phyloP scores from a whole-genome alignment of 35 echinoderm and acorn worm species.

The Ptychodera flava region DNA sequence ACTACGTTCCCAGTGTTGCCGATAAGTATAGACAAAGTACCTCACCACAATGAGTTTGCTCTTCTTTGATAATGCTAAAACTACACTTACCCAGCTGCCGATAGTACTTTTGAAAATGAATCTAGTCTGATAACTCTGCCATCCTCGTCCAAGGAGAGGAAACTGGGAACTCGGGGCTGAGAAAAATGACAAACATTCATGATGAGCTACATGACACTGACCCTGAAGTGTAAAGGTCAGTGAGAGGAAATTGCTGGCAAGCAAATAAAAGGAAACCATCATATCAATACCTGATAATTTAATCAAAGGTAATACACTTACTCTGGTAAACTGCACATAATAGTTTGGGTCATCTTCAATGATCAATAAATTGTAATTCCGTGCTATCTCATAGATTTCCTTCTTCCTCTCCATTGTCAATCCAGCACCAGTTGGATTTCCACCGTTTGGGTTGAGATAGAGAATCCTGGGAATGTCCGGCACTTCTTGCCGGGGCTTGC shows the following conservation, averaged over 20 bases:
- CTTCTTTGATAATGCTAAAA: no score
- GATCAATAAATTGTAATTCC: slow-evolving; percentile 54
- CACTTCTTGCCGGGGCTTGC: slow-evolving; percentile 10
- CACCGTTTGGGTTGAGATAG: slow-evolving; percentile 64
- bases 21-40: background rate
- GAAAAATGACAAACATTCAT: no score
- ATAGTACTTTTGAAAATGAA: slow-evolving; percentile 82
- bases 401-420: slow-evolving; percentile 30
- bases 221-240: no score
- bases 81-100: slow-evolving; percentile 84
- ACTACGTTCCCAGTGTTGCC: background rate
- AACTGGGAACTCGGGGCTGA: slow-evolving; percentile 64
- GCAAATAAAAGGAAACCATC: no score
- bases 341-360: slow-evolving; percentile 81
- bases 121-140: slow-evolving; percentile 87
- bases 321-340: slow-evolving; percentile 71
- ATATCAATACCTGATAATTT: no score
- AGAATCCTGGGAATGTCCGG: slow-evolving; percentile 50
- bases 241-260: no score
- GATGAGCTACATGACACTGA: no score
- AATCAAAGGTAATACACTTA: no score
- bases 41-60: no score
- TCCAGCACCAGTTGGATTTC: slow-evolving; percentile 63
- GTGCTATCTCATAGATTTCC: slow-evolving; percentile 54
- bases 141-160: slow-evolving; percentile 89